These are phyloP conservation scores for Micrasema longulum DNA, from an alignment of 1,140 invertebrate genomes.

Conservation along the genomic window DNA sequence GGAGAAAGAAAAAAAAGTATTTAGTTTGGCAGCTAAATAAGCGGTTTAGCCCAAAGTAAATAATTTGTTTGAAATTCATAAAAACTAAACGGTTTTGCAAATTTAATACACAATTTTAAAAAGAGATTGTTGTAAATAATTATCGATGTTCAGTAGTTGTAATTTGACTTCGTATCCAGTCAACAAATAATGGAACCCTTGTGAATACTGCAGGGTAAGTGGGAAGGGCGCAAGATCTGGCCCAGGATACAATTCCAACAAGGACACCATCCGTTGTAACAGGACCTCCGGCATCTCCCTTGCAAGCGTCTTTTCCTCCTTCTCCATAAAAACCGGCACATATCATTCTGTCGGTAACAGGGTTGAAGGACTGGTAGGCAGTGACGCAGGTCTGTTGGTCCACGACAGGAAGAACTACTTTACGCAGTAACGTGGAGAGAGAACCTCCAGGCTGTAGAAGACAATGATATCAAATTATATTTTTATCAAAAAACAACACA, in stretches of 20 bases:
- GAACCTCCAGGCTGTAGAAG: conserved; percentile 47
- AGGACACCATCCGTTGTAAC: conserved; percentile 68
- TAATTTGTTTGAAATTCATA: background rate
- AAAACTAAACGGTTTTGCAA: background rate
- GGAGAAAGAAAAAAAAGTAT: too few species aligned
- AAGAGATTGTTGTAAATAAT: too few species aligned
- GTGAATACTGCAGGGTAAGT: conserved; percentile 70
- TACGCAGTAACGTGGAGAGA: conserved; percentile 57
- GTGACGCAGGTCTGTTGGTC: conserved; percentile 56
- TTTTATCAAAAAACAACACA: too few species aligned
- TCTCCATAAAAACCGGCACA: conserved; percentile 70
- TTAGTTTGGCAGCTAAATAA: too few species aligned
- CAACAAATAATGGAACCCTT: conserved; percentile 57
- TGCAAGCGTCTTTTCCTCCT: conserved; percentile 61
- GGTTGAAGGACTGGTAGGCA: conserved; percentile 53
- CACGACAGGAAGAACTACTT: conserved; percentile 62
- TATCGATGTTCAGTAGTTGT: background rate
- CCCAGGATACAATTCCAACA: conserved; percentile 69
- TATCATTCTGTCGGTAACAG: conserved; percentile 74
- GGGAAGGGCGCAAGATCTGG: conserved; percentile 63
- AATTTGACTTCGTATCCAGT: conserved; percentile 25
- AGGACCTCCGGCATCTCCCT: conserved; percentile 73
- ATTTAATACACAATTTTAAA: background rate
- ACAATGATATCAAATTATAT: too few species aligned
- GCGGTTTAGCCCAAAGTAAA: too few species aligned